phyloP scores from a whole-genome alignment of 1,140 invertebrate species.

The Drosophila lowei region DNA sequence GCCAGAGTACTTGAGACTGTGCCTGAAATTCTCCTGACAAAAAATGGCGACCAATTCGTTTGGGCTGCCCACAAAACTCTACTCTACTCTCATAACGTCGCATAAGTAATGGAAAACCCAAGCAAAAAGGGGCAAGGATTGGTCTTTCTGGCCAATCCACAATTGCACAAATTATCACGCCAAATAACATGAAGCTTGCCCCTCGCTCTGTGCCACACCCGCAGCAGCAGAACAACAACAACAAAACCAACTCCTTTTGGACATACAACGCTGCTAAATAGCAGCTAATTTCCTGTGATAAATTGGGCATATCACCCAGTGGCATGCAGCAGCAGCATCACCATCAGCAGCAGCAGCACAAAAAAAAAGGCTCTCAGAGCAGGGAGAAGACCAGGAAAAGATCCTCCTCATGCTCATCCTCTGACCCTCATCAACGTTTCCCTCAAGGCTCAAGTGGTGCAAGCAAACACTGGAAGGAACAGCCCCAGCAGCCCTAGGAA shows the following conservation, averaged over 20 bases:
- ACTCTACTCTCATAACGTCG: neutral
- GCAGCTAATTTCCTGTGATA: conserved; percentile 82
- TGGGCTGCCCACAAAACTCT: no score
- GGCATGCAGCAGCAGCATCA: conserved; percentile 12
- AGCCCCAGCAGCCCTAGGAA: no score
- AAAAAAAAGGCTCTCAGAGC: conserved; percentile 53
- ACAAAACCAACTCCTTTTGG: conserved; percentile 32
- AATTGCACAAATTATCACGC: conserved; percentile 82
- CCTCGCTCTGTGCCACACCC: conserved; percentile 26
- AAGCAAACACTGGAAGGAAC: conserved; percentile 63
- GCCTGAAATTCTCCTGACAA: neutral
- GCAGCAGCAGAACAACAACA: no score
- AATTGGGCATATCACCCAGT: conserved; percentile 76
- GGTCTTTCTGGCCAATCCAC: conserved; percentile 52
- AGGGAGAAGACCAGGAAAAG: conserved; percentile 10
- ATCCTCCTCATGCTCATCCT: conserved; percentile 20
- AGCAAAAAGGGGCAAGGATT: neutral
- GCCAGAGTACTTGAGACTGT: neutral
- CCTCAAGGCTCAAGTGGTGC: conserved; percentile 74
- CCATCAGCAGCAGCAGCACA: conserved; percentile 1
- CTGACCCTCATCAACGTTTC: conserved; percentile 65
- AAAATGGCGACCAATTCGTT: conserved; percentile 2
- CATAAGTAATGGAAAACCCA: conserved; percentile 28
- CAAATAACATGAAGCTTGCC: conserved; percentile 75
- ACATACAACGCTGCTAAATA: conserved; percentile 79